Conservation (phyloP, 2,888 invertebrate genomes). For the Stictocephala bisonia region DNA sequence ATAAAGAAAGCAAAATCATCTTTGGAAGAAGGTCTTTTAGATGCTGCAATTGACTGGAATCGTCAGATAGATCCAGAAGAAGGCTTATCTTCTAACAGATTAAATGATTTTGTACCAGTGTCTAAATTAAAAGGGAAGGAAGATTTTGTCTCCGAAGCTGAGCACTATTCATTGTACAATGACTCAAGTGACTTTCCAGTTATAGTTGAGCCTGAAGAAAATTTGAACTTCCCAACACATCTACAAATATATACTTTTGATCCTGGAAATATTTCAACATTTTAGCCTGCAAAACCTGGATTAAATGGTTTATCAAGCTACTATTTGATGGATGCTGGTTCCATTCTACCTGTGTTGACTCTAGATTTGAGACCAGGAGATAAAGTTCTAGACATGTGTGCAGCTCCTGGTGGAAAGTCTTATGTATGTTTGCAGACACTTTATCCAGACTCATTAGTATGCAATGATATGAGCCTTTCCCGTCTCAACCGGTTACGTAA, state of each 20-base stretch:
- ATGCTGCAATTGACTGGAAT: constrained; percentile 24
- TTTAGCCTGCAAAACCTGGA: constrained; percentile 76
- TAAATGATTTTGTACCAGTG: constrained; percentile 86
- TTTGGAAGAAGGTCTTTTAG: constrained; percentile 17
- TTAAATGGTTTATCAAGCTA: constrained; percentile 72
- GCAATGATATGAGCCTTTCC: constrained; percentile 79
- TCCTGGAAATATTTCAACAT: constrained; percentile 76
- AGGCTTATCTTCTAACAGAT: constrained; percentile 65
- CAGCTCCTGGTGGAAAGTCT: constrained; percentile 96
- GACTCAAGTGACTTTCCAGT: constrained; percentile 64
- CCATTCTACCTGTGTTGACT: constrained; percentile 88
- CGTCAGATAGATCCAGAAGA: constrained; percentile 47
- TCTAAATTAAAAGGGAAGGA: constrained; percentile 84
- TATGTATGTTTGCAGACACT: constrained; percentile 87
- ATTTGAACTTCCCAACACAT: constrained; percentile 78
- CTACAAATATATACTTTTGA: constrained; percentile 82
- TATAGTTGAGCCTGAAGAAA: constrained; percentile 71
- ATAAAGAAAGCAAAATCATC: constrained; percentile 6
- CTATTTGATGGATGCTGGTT: constrained; percentile 91
- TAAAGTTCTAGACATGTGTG: constrained; percentile 90
- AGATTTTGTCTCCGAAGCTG: constrained; percentile 81
- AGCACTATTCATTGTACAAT: constrained; percentile 78
- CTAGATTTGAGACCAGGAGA: constrained; percentile 83
- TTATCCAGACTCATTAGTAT: constrained; percentile 76
- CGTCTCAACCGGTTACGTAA: constrained; percentile 71